Conservation (phyloP, 1,140 invertebrate genomes). For the Saccostrea cuccullata region DNA sequence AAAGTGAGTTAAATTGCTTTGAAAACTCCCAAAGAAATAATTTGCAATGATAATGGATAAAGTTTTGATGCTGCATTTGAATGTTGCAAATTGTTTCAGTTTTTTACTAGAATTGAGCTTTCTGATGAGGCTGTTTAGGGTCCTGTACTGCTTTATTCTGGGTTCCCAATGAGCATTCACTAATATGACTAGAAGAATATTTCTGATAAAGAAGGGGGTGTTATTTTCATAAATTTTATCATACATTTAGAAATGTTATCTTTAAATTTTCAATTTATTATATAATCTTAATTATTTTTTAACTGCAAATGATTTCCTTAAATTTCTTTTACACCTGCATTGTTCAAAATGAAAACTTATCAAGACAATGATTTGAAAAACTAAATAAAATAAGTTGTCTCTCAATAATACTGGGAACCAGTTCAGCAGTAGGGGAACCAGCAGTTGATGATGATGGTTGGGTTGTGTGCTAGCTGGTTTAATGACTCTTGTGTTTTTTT, state of each 20-base stretch:
- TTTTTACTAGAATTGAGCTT: conserved; percentile 2
- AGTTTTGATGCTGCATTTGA: not conserved
- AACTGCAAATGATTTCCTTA: too few relatives aligned
- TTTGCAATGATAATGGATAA: not conserved
- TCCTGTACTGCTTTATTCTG: not conserved
- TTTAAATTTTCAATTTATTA: too few relatives aligned
- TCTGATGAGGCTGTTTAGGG: not conserved
- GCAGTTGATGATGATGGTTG: not conserved
- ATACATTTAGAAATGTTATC: too few relatives aligned
- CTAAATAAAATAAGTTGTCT: too few relatives aligned
- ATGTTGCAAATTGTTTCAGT: conserved; percentile 8
- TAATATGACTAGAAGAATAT: too few relatives aligned
- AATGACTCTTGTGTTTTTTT: conserved; percentile 30
- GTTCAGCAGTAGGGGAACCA: not conserved
- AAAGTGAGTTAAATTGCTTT: not conserved
- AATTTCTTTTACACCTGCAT: too few relatives aligned
- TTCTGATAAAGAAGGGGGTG: too few relatives aligned
- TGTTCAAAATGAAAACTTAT: too few relatives aligned
- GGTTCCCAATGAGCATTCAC: not conserved
- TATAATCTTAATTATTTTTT: too few relatives aligned
- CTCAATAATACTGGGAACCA: not conserved
- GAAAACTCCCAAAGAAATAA: not conserved
- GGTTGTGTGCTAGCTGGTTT: conserved; percentile 15
- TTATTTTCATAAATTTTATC: too few relatives aligned
- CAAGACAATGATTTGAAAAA: too few relatives aligned